A percentile compares a stretch with the other conserved stretches of the same genome.
These are phyloP conservation scores for Hirudinaria manillensis DNA, from an alignment of 2,888 invertebrate species.

Conservation along the genomic window DNA sequence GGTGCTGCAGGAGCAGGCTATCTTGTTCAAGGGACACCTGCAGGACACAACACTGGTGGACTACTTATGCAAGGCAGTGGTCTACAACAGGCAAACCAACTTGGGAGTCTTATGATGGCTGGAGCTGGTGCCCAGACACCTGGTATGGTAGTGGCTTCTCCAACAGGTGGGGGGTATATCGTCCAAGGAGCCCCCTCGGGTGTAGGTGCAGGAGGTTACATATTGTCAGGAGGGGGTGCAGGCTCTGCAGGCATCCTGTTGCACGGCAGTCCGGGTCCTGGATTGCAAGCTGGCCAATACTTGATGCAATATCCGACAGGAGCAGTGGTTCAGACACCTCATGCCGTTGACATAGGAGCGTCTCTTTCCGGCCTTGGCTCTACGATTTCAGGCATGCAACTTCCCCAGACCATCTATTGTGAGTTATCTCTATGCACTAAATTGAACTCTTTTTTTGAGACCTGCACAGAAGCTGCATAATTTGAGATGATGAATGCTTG, in stretches of 20 bases:
- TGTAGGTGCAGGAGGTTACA: conserved; percentile 10
- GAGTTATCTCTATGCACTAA: not conserved
- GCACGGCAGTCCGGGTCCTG: conserved; percentile 6
- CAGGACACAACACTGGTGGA: not conserved
- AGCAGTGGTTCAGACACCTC: conserved; percentile 18
- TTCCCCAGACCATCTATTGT: conserved; percentile 26
- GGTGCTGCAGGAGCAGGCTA: conserved; percentile 7
- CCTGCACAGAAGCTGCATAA: no score
- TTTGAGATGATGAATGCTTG: no score
- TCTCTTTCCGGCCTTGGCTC: conserved; percentile 2
- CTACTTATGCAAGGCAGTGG: conserved; percentile 14
- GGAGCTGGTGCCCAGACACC: conserved; percentile 6
- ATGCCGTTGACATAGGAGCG: conserved; percentile 24
- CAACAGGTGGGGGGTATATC: conserved; percentile 24
- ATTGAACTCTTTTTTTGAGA: not conserved
- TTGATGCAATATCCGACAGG: conserved; percentile 17
- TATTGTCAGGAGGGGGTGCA: conserved; percentile 20
- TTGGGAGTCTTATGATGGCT: conserved; percentile 9
- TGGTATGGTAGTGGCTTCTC: conserved; percentile 14
- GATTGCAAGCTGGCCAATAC: not conserved
- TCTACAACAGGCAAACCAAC: not conserved
- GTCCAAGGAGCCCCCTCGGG: conserved; percentile 18
- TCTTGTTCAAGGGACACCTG: conserved; percentile 21
- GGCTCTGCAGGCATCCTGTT: conserved; percentile 12
- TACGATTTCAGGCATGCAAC: conserved; percentile 14